These are phyloP conservation scores for Amazona guildingii DNA, from an alignment of 2,113 vertebrate genomes.

Conservation along the genomic window DNA sequence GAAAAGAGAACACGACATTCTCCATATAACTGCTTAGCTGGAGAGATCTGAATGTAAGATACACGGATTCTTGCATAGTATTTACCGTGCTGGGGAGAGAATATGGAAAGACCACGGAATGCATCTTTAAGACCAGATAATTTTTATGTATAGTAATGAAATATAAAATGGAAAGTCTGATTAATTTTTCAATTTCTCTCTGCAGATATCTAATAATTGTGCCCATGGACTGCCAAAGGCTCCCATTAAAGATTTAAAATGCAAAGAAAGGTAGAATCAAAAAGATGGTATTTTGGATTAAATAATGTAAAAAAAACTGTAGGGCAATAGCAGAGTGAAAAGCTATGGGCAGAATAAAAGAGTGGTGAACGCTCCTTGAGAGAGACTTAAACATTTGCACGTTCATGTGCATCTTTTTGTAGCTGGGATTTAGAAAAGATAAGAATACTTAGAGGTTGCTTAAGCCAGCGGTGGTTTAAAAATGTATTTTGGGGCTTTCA, in stretches of 20 bases:
- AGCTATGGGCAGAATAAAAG: constrained; percentile 75
- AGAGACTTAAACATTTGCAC: constrained; percentile 57
- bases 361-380: constrained; percentile 26
- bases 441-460: not conserved
- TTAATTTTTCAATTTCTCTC: constrained; percentile 98
- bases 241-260: constrained; percentile 97
- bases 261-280: constrained; percentile 89
- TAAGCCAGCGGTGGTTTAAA: constrained; percentile 16
- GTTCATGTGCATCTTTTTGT: not conserved
- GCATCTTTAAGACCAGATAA: constrained; percentile 71
- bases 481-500: not conserved
- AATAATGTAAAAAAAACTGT: constrained; percentile 94
- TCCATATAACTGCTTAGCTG: constrained; percentile 61
- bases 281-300: constrained; percentile 95
- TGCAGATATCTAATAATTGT: constrained; percentile 96
- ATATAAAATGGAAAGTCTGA: constrained; percentile 89
- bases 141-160: constrained; percentile 83
- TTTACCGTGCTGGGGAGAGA: constrained; percentile 52
- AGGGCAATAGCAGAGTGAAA: constrained; percentile 83
- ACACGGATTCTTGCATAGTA: constrained; percentile 10
- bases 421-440: not conserved
- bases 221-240: constrained; percentile 88
- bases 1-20: constrained; percentile 63
- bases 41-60: constrained; percentile 53
- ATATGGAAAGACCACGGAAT: constrained; percentile 51